phyloP scores from a whole-genome alignment of 2,888 invertebrate species.

The Tromatobia lineatoria region DNA sequence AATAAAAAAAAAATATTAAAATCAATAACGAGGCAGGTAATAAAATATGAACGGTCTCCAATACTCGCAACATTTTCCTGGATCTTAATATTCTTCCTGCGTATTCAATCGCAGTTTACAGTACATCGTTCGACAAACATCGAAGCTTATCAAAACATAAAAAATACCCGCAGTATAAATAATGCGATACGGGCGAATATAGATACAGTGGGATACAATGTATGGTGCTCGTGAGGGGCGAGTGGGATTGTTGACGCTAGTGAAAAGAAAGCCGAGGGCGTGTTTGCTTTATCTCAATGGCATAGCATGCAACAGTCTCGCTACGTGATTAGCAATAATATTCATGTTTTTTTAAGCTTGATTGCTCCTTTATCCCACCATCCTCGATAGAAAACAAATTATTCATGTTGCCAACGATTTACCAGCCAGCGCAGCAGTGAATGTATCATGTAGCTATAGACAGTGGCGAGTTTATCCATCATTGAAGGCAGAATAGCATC shows the following conservation, averaged over 20 bases:
- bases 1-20: no score
- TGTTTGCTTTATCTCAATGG: slow-evolving; percentile 57
- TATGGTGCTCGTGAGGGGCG: background rate
- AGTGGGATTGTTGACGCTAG: slow-evolving; percentile 36
- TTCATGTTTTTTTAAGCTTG: slow-evolving; percentile 62
- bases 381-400: slow-evolving; percentile 3
- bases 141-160: slow-evolving; percentile 44
- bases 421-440: background rate
- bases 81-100: background rate
- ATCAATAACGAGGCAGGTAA: background rate
- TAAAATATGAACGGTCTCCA: background rate
- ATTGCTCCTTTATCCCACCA: slow-evolving; percentile 51
- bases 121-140: slow-evolving; percentile 10
- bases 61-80: no score
- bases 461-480: slow-evolving; percentile 11
- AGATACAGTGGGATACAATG: background rate
- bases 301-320: slow-evolving; percentile 21
- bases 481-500: background rate
- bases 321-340: slow-evolving; percentile 62
- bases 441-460: background rate
- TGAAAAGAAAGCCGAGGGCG: slow-evolving; percentile 60
- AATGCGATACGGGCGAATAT: slow-evolving; percentile 4
- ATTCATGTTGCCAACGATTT: slow-evolving; percentile 17
- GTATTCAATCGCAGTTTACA: background rate
- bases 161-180: slow-evolving; percentile 23